Evolutionary conservation across 2,888 invertebrate species (phyloP).

Genomic region (Teinopalpus imperialis): DNA sequence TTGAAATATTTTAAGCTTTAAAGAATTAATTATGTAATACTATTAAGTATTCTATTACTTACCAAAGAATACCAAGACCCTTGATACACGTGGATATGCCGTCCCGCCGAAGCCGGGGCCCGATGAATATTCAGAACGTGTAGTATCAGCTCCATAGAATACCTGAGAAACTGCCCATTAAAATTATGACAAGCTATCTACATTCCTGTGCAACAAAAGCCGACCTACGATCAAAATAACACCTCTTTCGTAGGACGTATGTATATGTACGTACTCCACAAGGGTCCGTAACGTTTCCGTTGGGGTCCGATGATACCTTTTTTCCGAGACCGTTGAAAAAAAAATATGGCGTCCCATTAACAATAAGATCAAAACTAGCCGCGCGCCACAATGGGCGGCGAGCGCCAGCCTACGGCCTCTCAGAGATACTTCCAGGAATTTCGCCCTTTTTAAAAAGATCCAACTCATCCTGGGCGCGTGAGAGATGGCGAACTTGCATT

Average conservation of each 20-base stretch:
- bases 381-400: constrained; percentile 73
- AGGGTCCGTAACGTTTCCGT: constrained; percentile 80
- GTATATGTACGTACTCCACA: constrained; percentile 69
- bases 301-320: constrained; percentile 73
- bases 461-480: constrained; percentile 77
- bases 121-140: constrained; percentile 64
- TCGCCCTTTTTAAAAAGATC: constrained; percentile 72
- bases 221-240: constrained; percentile 79
- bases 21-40: constrained; percentile 11
- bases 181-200: constrained; percentile 80
- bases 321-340: constrained; percentile 71
- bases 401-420: constrained; percentile 76
- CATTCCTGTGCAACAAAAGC: constrained; percentile 79
- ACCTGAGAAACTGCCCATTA: constrained; percentile 75
- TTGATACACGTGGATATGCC: constrained; percentile 20
- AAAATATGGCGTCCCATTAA: constrained; percentile 81
- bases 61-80: constrained; percentile 27
- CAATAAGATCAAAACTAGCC: constrained; percentile 81
- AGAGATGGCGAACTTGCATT: constrained; percentile 69
- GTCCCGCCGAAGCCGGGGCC: constrained; percentile 36
- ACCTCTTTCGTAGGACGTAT: constrained; percentile 80
- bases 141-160: constrained; percentile 56
- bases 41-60: constrained; percentile 11
- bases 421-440: constrained; percentile 73
- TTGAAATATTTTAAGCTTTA: constrained; percentile 15